Evolutionary conservation across 2,797 vertebrate genomes (phyloP).

Genomic region (Dryobates pubescens): DNA sequence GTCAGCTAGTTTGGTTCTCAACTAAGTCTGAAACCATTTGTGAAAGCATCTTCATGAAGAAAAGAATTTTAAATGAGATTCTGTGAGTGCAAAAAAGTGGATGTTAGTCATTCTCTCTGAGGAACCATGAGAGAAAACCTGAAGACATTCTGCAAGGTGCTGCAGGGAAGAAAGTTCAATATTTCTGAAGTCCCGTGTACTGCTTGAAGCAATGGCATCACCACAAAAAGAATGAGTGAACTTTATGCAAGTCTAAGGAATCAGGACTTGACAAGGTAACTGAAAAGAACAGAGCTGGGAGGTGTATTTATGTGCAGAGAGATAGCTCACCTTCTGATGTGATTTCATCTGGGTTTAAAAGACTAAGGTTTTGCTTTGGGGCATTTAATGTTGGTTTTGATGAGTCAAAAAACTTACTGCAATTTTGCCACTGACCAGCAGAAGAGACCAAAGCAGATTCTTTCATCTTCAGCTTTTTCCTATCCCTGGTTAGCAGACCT

Average conservation of each 20-base stretch:
- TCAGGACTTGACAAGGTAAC: background rate
- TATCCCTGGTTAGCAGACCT: background rate
- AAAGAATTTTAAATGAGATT: background rate
- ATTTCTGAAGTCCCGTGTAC: background rate
- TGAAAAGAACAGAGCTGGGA: background rate
- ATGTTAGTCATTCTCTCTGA: background rate
- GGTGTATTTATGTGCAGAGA: accelerated
- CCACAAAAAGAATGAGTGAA: background rate
- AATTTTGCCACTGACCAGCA: background rate
- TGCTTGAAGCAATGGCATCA: background rate
- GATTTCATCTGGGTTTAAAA: background rate
- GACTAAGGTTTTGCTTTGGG: background rate
- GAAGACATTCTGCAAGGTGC: background rate
- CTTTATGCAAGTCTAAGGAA: background rate
- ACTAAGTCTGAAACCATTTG: background rate
- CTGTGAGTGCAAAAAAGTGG: background rate
- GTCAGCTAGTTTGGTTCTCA: background rate
- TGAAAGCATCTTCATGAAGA: background rate
- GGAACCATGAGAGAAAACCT: background rate
- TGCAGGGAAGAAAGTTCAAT: background rate
- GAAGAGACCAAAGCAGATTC: background rate
- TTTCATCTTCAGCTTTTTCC: background rate
- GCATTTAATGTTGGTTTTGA: background rate
- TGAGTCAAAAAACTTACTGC: background rate
- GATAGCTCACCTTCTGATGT: background rate